A percentile compares a stretch with the other conserved stretches of the same genome.
phyloP scores from a whole-genome alignment of 2,888 invertebrate genomes.

The Acleris literana region DNA sequence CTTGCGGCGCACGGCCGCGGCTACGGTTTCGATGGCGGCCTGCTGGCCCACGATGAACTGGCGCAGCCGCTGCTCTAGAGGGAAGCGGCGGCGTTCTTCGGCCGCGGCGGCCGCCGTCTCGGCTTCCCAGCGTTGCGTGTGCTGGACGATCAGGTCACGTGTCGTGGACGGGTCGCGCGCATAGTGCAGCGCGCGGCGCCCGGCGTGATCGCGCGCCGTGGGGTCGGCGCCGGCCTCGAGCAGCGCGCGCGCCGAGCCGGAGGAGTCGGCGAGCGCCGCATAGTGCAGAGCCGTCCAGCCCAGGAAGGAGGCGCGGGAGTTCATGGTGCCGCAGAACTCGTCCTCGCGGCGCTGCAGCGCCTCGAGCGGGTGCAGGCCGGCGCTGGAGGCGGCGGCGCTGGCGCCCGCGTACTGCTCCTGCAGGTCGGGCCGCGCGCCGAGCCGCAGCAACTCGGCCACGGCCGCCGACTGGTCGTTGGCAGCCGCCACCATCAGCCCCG shows the following conservation, averaged over 20 bases:
- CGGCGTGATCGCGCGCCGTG: conserved; percentile 89
- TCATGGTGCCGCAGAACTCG: conserved; percentile 90
- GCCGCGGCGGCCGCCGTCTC: conserved; percentile 85
- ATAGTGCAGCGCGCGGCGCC: conserved; percentile 88
- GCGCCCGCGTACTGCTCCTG: conserved; percentile 90
- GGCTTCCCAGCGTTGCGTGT: conserved; percentile 79
- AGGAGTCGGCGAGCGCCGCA: conserved; percentile 90
- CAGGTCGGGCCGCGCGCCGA: conserved; percentile 91
- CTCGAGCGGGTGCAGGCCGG: conserved; percentile 88
- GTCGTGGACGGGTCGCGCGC: conserved; percentile 85
- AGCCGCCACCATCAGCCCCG: conserved; percentile 92
- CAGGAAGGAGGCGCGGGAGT: conserved; percentile 89
- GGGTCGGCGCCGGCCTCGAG: conserved; percentile 90
- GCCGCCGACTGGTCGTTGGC: conserved; percentile 88
- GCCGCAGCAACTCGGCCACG: conserved; percentile 85
- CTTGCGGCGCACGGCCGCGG: conserved; percentile 93
- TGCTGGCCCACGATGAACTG: conserved; percentile 94
- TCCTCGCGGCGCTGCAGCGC: conserved; percentile 89
- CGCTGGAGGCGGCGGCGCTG: conserved; percentile 85
- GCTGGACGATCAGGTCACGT: conserved; percentile 84
- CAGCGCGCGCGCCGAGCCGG: conserved; percentile 85
- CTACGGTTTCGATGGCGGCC: conserved; percentile 89
- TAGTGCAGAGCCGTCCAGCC: conserved; percentile 96
- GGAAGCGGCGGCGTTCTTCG: conserved; percentile 91
- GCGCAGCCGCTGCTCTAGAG: conserved; percentile 91